Evolutionary conservation across 2,888 invertebrate genomes (phyloP).

Genomic region (Epirrhoe tristata): DNA sequence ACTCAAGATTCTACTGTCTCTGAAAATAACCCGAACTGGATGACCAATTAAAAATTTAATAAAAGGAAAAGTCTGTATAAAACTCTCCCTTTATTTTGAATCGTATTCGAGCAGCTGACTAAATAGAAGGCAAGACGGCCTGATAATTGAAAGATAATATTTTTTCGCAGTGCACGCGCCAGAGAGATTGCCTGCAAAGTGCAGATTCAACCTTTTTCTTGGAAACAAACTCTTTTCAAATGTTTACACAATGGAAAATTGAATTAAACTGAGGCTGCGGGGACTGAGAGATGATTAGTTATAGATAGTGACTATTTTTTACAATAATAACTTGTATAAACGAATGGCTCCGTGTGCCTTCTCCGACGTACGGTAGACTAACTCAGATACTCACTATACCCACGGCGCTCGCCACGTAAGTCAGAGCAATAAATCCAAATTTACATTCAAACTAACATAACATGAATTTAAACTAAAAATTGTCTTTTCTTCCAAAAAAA

Average conservation of each 20-base stretch:
- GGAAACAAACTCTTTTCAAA: slow-evolving; percentile 50
- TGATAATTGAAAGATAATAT: slow-evolving; percentile 77
- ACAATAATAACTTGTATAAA: neutral
- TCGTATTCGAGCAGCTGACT: slow-evolving; percentile 66
- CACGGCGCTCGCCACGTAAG: too few species aligned
- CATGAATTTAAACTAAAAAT: too few species aligned
- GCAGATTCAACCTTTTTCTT: slow-evolving; percentile 52
- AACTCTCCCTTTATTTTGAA: slow-evolving; percentile 62
- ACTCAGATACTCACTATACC: too few species aligned
- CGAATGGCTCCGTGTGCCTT: neutral
- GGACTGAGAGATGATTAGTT: slow-evolving; percentile 33
- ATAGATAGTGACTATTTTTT: neutral
- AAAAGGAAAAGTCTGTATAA: slow-evolving; percentile 39
- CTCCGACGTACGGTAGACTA: too few species aligned
- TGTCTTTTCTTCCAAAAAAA: too few species aligned
- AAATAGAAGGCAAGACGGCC: slow-evolving; percentile 64
- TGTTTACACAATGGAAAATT: slow-evolving; percentile 48
- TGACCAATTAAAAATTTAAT: slow-evolving; percentile 49
- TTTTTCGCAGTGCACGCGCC: slow-evolving; percentile 62
- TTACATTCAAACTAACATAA: too few species aligned
- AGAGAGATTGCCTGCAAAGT: slow-evolving; percentile 49
- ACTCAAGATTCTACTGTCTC: slow-evolving; percentile 39
- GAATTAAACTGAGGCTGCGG: slow-evolving; percentile 35
- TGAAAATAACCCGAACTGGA: slow-evolving; percentile 39
- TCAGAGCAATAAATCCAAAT: too few species aligned